phyloP scores from a whole-genome alignment of 1,140 invertebrate genomes.

The Aphelenchoides avenae region DNA sequence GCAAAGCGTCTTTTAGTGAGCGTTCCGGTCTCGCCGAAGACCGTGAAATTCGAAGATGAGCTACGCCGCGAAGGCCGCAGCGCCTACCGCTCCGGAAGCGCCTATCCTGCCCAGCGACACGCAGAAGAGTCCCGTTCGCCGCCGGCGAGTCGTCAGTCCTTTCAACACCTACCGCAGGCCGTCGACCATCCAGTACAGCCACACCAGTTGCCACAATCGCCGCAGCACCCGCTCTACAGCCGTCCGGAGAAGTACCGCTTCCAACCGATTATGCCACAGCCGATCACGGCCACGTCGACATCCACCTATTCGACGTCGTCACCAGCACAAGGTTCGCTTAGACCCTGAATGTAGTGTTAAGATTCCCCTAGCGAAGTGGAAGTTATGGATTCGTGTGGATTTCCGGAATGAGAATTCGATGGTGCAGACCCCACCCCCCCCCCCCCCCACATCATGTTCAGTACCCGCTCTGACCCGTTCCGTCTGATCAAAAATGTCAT shows the following conservation, averaged over 20 bases:
- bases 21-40: conserved; percentile 26
- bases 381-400: background rate
- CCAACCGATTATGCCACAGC: conserved; percentile 19
- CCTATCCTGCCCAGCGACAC: conserved; percentile 2
- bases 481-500: too few species aligned
- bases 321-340: background rate
- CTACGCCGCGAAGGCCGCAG: conserved; percentile 5
- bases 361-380: conserved; percentile 8
- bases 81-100: background rate
- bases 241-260: conserved; percentile 13
- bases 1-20: conserved; percentile 23
- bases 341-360: too few species aligned
- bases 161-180: background rate
- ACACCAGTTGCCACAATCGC: conserved; percentile 11
- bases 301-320: background rate
- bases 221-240: background rate
- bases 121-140: conserved; percentile 8
- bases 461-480: too few species aligned
- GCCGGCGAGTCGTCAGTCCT: background rate
- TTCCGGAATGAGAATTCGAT: background rate
- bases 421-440: too few species aligned
- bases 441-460: too few species aligned
- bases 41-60: conserved; percentile 31
- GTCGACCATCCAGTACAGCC: conserved; percentile 5
- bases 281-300: conserved; percentile 3